Percentiles rank a stretch among this genome's conserved stretches.
Evolutionary conservation across 1,140 invertebrate genomes (phyloP).

Genomic region (Drosophila suzukii): DNA sequence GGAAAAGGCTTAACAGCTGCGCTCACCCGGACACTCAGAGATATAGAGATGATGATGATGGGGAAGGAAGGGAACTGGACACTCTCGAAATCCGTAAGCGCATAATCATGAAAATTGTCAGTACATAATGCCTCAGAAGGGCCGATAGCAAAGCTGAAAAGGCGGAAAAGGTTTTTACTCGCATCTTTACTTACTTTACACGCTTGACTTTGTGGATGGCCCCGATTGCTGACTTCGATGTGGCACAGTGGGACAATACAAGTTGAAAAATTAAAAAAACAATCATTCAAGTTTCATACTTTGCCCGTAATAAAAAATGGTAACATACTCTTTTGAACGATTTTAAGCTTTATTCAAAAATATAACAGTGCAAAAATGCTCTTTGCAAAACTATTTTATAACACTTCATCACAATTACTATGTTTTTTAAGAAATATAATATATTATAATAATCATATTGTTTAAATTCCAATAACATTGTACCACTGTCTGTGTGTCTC

Average conservation of each 20-base stretch:
- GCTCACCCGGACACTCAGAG: conserved; percentile 56
- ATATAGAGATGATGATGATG: conserved; percentile 10
- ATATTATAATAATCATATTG: background rate
- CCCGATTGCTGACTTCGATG: conserved; percentile 37
- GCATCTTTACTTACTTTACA: conserved; percentile 82
- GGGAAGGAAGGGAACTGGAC: conserved; percentile 41
- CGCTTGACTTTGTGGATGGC: conserved; percentile 66
- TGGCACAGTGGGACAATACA: conserved; percentile 44
- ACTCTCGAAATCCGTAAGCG: conserved; percentile 65
- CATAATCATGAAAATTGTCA: conserved; percentile 83
- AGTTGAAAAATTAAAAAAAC: too few species aligned
- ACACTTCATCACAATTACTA: too few species aligned
- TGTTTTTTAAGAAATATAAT: too few species aligned
- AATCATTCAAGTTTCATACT: too few species aligned
- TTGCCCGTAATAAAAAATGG: too few species aligned
- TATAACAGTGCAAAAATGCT: too few species aligned
- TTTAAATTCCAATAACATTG: background rate
- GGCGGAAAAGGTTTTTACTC: conserved; percentile 78
- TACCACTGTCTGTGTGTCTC: conserved; percentile 5
- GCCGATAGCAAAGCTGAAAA: conserved; percentile 62
- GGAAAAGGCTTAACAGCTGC: conserved; percentile 81
- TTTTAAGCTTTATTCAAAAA: too few species aligned
- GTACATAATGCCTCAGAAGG: conserved; percentile 81
- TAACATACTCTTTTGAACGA: too few species aligned
- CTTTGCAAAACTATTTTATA: too few species aligned